Evolutionary conservation across 1,140 invertebrate genomes (phyloP).

Genomic region (Anoplolepis gracilipes): DNA sequence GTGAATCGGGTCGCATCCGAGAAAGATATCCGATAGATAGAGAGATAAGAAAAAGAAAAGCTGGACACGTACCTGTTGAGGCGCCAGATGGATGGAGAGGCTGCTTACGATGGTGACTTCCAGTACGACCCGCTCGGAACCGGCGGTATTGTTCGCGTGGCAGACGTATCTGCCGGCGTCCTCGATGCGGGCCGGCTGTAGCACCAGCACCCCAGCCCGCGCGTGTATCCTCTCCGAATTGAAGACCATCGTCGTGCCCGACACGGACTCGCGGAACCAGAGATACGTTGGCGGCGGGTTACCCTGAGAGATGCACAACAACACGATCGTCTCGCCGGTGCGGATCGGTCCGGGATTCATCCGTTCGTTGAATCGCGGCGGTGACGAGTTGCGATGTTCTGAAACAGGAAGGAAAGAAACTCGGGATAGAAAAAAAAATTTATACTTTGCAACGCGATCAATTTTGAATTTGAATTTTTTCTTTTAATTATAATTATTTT

Average conservation of each 20-base stretch:
- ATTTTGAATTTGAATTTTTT: no score
- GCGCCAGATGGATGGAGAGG: slow-evolving; percentile 82
- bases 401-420: slow-evolving; percentile 64
- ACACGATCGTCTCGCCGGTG: slow-evolving; percentile 85
- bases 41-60: slow-evolving; percentile 10
- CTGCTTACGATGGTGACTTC: slow-evolving; percentile 89
- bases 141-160: slow-evolving; percentile 94
- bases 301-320: slow-evolving; percentile 86
- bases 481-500: no score
- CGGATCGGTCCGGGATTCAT: slow-evolving; percentile 84
- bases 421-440: not conserved
- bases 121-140: slow-evolving; percentile 93
- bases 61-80: slow-evolving; percentile 85
- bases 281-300: slow-evolving; percentile 86
- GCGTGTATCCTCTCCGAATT: slow-evolving; percentile 85
- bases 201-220: slow-evolving; percentile 88
- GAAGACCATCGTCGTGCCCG: slow-evolving; percentile 80
- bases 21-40: not conserved
- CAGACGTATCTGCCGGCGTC: slow-evolving; percentile 94
- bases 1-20: slow-evolving; percentile 3
- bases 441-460: not conserved
- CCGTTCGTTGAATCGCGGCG: slow-evolving; percentile 85
- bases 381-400: slow-evolving; percentile 84
- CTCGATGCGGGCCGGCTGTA: slow-evolving; percentile 89
- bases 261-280: slow-evolving; percentile 84